phyloP scores from a whole-genome alignment of 1,140 invertebrate species.

The Cataglyphis hispanica region DNA sequence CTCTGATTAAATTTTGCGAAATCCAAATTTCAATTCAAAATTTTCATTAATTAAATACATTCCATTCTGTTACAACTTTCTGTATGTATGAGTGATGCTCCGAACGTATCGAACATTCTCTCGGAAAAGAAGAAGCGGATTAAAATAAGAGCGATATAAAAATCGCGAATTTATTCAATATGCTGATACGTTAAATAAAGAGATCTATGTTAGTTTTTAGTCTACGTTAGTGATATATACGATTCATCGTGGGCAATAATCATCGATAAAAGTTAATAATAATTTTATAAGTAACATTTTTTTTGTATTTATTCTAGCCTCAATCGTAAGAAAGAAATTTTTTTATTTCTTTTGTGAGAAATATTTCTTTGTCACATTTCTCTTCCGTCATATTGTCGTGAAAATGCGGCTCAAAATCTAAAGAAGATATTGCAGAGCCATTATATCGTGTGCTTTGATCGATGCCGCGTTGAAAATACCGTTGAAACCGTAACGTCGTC shows the following conservation, averaged over 20 bases:
- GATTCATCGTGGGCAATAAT: neutral
- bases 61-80: conserved; percentile 12
- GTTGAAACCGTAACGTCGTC: conserved; percentile 9
- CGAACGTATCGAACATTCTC: neutral
- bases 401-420: conserved; percentile 39
- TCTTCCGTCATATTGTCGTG: neutral
- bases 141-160: neutral
- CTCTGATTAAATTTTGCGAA: conserved; percentile 48
- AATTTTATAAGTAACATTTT: neutral
- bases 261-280: neutral
- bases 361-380: conserved; percentile 32
- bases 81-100: neutral
- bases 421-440: conserved; percentile 40
- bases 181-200: neutral
- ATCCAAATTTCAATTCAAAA: conserved; percentile 41
- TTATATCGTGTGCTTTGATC: conserved; percentile 46
- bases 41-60: conserved; percentile 60
- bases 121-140: neutral
- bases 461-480: conserved; percentile 20
- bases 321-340: conserved; percentile 13
- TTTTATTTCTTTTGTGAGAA: conserved; percentile 1
- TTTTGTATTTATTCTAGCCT: no score
- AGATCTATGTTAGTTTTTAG: neutral
- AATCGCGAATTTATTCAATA: conserved; percentile 4
- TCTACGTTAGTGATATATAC: neutral